These are phyloP conservation scores for Diadegma fenestrale DNA, from an alignment of 2,888 invertebrate species.

Conservation along the genomic window DNA sequence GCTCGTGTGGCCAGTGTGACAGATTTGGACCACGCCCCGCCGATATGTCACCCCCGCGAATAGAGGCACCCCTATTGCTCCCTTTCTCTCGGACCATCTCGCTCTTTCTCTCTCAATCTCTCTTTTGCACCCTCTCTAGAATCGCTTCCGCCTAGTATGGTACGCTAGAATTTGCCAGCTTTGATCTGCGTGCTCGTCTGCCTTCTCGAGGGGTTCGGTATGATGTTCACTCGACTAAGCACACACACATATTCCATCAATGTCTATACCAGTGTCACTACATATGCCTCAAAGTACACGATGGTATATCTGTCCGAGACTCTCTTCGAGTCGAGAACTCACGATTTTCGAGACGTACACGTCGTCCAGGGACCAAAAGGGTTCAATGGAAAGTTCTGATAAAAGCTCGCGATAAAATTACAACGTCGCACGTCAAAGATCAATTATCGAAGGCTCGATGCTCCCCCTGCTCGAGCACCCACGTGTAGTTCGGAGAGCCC, in stretches of 20 bases:
- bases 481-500: background rate
- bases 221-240: conserved; percentile 50
- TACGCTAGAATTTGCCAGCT: conserved; percentile 77
- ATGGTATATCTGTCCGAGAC: conserved; percentile 24
- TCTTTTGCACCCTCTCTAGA: conserved; percentile 60
- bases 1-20: conserved; percentile 83
- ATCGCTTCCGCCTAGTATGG: conserved; percentile 64
- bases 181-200: conserved; percentile 76
- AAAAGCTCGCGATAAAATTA: conserved; percentile 63
- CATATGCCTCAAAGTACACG: conserved; percentile 25
- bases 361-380: conserved; percentile 53
- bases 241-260: conserved; percentile 1
- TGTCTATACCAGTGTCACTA: background rate
- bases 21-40: conserved; percentile 84
- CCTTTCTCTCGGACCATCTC: conserved; percentile 68
- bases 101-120: conserved; percentile 32
- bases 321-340: conserved; percentile 52
- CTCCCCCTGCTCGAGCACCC: background rate
- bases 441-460: conserved; percentile 50
- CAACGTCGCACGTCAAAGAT: conserved; percentile 52
- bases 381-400: conserved; percentile 50
- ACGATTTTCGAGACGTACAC: conserved; percentile 61
- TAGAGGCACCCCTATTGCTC: conserved; percentile 61
- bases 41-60: conserved; percentile 81
- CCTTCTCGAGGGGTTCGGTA: conserved; percentile 68